phyloP scores from a whole-genome alignment of 2,113 vertebrate species.

The Aix galericulata region DNA sequence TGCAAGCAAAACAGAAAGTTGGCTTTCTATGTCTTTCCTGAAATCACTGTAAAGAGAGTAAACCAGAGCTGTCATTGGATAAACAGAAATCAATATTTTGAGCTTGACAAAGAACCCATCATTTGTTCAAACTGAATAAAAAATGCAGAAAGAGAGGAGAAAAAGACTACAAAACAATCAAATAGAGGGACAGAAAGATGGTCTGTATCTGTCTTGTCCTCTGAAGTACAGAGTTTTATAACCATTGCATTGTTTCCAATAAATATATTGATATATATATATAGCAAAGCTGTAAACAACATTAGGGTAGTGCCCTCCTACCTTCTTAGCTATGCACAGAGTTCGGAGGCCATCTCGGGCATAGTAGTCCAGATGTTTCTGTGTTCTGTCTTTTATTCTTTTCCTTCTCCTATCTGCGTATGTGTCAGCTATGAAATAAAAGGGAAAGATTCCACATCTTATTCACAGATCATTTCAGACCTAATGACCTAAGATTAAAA shows the following conservation, averaged over 20 bases:
- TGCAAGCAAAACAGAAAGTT: background rate
- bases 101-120: background rate
- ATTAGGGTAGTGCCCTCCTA: constrained; percentile 21
- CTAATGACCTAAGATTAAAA: background rate
- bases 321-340: constrained; percentile 93
- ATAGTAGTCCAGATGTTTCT: constrained; percentile 88
- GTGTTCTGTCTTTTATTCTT: constrained; percentile 82
- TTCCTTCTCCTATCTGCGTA: constrained; percentile 70
- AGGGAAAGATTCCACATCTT: background rate
- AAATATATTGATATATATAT: background rate
- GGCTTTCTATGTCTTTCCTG: background rate
- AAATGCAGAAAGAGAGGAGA: background rate
- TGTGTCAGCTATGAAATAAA: constrained; percentile 72
- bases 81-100: background rate
- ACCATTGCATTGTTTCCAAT: background rate
- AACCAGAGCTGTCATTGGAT: background rate
- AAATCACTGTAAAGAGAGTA: background rate
- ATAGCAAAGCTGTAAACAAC: background rate
- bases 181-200: background rate
- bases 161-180: background rate
- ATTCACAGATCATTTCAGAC: background rate
- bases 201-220: background rate
- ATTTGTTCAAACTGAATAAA: background rate
- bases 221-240: background rate
- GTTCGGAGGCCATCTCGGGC: constrained; percentile 89